These are phyloP conservation scores for Elephantulus edwardii DNA, from an alignment of 2,113 vertebrate species.

Conservation along the genomic window DNA sequence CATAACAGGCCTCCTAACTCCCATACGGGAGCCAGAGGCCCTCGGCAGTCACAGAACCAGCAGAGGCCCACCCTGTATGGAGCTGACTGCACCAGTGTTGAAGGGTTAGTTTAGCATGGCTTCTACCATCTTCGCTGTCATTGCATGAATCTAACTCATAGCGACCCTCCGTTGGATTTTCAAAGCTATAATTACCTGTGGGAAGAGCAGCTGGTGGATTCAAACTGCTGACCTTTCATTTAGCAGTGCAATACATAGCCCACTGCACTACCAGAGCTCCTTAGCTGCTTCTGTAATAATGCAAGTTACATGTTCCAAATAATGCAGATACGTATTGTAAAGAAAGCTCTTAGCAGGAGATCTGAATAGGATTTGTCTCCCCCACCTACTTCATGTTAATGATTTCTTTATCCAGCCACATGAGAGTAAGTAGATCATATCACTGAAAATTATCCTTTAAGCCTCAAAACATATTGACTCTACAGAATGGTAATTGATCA, in stretches of 20 bases:
- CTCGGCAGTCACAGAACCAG: neutral
- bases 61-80: neutral
- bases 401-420: neutral
- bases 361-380: neutral
- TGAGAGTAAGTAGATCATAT: neutral
- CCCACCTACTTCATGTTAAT: neutral
- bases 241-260: no score
- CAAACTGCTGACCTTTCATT: no score
- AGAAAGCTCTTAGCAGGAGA: neutral
- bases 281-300: neutral
- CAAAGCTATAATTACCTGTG: no score
- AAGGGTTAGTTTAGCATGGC: neutral
- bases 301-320: neutral
- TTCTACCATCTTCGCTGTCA: no score
- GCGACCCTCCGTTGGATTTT: no score
- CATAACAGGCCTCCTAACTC: neutral
- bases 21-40: neutral
- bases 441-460: constrained; percentile 10
- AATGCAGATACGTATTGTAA: neutral
- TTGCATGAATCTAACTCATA: no score
- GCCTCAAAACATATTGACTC: neutral
- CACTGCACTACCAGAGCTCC: no score
- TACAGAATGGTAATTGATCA: neutral
- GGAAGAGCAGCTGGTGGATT: no score
- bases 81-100: neutral